Evolutionary conservation across 2,113 vertebrate genomes (phyloP).

Genomic region (Octodon degus): DNA sequence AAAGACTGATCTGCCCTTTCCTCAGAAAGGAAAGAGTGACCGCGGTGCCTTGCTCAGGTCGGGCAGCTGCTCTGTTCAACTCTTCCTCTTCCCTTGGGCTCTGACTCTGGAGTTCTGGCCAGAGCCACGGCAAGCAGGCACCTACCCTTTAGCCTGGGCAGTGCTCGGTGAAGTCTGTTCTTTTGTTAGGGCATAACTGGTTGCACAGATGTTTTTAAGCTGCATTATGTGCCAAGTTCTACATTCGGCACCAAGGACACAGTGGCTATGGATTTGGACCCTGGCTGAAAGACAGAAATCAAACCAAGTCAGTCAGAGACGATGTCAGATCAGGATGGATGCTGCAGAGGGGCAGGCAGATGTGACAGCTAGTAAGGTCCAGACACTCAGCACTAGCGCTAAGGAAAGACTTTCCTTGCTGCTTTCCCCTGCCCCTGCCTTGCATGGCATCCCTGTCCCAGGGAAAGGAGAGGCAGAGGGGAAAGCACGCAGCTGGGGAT

Average conservation of each 20-base stretch:
- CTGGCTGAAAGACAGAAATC: background rate
- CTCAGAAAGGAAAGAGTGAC: background rate
- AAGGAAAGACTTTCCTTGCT: background rate
- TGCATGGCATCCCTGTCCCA: fast-evolving
- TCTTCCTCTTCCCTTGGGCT: background rate
- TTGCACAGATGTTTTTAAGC: background rate
- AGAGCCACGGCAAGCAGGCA: background rate
- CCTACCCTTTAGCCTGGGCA: background rate
- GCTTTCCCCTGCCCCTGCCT: background rate
- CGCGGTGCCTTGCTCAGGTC: background rate
- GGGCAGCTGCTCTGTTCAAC: background rate
- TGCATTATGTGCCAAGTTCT: background rate
- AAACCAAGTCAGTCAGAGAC: background rate
- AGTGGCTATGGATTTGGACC: background rate
- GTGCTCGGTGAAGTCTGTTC: background rate
- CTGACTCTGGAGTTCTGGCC: background rate
- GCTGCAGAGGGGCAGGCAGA: background rate
- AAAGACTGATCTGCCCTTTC: background rate
- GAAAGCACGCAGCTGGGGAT: background rate
- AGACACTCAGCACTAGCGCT: background rate
- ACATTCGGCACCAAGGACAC: background rate
- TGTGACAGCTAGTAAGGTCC: background rate
- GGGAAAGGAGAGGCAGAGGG: background rate
- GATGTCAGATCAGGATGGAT: background rate
- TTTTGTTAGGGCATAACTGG: background rate